A percentile compares a stretch with the other conserved stretches of the same genome.
phyloP scores from a whole-genome alignment of 2,797 vertebrate species.

The Sebastes kiyomatsui region DNA sequence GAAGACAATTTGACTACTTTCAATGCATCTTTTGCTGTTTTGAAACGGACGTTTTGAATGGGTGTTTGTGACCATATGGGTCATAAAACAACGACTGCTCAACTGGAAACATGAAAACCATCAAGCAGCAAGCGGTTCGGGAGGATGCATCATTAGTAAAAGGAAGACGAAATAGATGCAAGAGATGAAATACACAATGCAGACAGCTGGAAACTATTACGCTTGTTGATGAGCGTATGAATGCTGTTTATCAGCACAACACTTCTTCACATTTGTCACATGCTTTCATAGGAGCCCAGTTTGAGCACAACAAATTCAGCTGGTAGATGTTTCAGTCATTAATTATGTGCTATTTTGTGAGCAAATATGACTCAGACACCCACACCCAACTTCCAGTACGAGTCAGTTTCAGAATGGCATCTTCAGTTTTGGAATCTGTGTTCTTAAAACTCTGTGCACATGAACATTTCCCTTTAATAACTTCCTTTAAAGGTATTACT shows the following conservation, averaged over 20 bases:
- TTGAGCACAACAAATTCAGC: background rate
- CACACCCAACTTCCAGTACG: background rate
- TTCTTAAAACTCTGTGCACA: background rate
- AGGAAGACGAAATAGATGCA: background rate
- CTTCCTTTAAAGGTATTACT: background rate
- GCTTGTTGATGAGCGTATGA: background rate
- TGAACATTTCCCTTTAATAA: background rate
- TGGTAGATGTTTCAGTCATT: background rate
- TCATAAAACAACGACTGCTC: background rate
- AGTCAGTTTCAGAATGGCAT: background rate
- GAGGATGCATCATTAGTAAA: slow-evolving; percentile 13
- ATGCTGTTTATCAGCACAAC: background rate
- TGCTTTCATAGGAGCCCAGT: background rate
- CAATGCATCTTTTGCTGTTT: background rate
- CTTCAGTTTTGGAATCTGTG: background rate
- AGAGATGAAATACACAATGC: background rate
- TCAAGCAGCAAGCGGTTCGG: background rate
- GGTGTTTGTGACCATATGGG: no score
- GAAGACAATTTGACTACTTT: background rate
- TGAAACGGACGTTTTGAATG: background rate
- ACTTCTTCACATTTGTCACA: background rate
- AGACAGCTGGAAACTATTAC: background rate
- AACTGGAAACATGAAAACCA: slow-evolving; percentile 4
- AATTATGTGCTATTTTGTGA: background rate
- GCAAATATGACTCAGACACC: background rate